A percentile compares a stretch with the other conserved stretches of the same genome.
Conservation (phyloP, 2,888 invertebrate species). For the Matsumyia berberina region DNA sequence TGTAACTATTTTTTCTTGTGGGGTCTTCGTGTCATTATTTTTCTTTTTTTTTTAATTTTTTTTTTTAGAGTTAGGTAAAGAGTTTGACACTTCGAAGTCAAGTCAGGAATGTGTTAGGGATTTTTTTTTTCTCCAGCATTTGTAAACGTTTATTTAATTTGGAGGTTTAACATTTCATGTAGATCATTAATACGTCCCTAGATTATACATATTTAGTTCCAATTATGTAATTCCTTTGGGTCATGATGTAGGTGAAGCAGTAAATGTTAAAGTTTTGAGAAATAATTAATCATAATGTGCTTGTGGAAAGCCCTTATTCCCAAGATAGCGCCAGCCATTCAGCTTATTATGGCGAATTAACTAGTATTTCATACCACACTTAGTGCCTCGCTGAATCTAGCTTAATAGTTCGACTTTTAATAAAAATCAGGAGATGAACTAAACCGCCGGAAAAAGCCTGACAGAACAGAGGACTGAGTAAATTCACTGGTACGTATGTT, state of each 20-base stretch:
- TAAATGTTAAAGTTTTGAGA: background rate
- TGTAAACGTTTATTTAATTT: conserved; percentile 54
- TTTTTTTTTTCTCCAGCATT: background rate
- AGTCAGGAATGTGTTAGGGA: conserved; percentile 43
- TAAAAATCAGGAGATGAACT: no score
- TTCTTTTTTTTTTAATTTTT: conserved; percentile 37
- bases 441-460: no score
- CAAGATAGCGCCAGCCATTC: no score
- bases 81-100: conserved; percentile 65
- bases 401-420: no score
- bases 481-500: no score
- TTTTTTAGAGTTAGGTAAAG: conserved; percentile 40
- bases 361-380: no score
- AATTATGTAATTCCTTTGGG: conserved; percentile 18
- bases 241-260: background rate
- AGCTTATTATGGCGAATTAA: no score
- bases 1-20: conserved; percentile 74
- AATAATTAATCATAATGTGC: no score
- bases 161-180: conserved; percentile 56
- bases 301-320: no score
- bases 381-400: no score
- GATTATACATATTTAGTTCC: conserved; percentile 19
- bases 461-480: no score
- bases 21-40: conserved; percentile 67
- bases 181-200: conserved; percentile 53